Percentiles rank a stretch among this genome's conserved stretches.
phyloP scores from a whole-genome alignment of 2,888 invertebrate species.

The Timema podura region DNA sequence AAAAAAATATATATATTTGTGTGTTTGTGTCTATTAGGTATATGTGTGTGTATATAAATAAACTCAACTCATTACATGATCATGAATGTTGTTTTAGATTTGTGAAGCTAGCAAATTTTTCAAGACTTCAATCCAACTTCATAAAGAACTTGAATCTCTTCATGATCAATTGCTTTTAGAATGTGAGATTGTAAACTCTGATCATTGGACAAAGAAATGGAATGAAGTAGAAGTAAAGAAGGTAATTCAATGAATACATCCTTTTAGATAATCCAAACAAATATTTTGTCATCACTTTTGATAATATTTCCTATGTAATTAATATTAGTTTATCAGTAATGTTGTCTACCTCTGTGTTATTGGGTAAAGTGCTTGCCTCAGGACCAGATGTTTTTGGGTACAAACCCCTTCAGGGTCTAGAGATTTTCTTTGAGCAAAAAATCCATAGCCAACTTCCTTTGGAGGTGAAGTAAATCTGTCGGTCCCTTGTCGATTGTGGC shows the following conservation, averaged over 20 bases:
- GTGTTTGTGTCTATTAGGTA: background rate
- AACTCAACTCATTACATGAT: background rate
- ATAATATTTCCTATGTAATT: no score
- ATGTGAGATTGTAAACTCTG: slow-evolving; percentile 47
- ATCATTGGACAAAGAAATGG: slow-evolving; percentile 54
- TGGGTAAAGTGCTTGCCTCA: no score
- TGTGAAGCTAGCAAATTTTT: slow-evolving; percentile 30
- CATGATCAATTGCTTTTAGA: slow-evolving; percentile 44
- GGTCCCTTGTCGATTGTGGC: no score
- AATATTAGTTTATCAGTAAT: no score
- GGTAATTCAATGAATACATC: slow-evolving; percentile 30
- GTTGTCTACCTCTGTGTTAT: no score
- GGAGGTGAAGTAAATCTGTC: no score
- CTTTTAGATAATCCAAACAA: no score
- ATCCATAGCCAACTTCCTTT: no score
- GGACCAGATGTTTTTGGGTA: no score
- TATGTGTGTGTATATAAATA: background rate
- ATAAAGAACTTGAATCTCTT: slow-evolving; percentile 45
- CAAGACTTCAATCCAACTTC: slow-evolving; percentile 40
- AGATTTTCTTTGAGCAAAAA: no score
- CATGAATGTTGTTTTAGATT: slow-evolving; percentile 22
- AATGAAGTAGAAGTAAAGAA: slow-evolving; percentile 50
- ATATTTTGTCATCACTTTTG: no score
- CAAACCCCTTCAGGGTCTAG: no score
- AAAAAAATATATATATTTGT: background rate